Conservation (phyloP, 2,888 invertebrate genomes). For the Itoplectis maculator region DNA sequence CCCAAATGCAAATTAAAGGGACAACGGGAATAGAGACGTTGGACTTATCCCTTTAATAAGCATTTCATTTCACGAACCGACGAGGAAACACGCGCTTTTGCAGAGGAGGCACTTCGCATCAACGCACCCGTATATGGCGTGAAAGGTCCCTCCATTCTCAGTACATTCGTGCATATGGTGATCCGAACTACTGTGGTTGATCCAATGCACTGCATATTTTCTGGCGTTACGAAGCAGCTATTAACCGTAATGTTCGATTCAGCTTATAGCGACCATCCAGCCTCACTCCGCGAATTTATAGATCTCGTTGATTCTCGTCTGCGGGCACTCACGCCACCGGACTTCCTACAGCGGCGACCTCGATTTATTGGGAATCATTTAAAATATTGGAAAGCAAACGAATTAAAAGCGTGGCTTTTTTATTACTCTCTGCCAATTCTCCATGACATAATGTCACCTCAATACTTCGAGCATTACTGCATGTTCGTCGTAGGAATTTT, state of each 20-base stretch:
- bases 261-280: slow-evolving; percentile 3
- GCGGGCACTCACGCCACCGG: slow-evolving; percentile 34
- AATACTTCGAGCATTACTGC: slow-evolving; percentile 45
- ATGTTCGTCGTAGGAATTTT: slow-evolving; percentile 37
- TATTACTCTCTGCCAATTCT: slow-evolving; percentile 53
- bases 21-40: not conserved
- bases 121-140: slow-evolving; percentile 38
- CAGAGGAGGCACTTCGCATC: not conserved
- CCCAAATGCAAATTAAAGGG: slow-evolving; percentile 40
- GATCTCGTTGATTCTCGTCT: slow-evolving; percentile 29
- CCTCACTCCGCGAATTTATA: not conserved
- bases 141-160: slow-evolving; percentile 40
- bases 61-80: slow-evolving; percentile 5
- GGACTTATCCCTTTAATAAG: slow-evolving; percentile 15
- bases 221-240: too few relatives aligned
- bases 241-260: too few relatives aligned
- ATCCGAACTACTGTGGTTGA: slow-evolving; percentile 44
- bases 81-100: slow-evolving; percentile 14
- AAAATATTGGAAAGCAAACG: slow-evolving; percentile 53
- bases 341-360: slow-evolving; percentile 33
- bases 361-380: slow-evolving; percentile 39
- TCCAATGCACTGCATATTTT: not conserved
- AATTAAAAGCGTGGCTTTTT: too few relatives aligned
- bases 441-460: too few relatives aligned
- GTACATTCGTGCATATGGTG: slow-evolving; percentile 22